These are phyloP conservation scores for Notarius lentiginosus DNA, from an alignment of 2,113 vertebrate species.

Conservation along the genomic window DNA sequence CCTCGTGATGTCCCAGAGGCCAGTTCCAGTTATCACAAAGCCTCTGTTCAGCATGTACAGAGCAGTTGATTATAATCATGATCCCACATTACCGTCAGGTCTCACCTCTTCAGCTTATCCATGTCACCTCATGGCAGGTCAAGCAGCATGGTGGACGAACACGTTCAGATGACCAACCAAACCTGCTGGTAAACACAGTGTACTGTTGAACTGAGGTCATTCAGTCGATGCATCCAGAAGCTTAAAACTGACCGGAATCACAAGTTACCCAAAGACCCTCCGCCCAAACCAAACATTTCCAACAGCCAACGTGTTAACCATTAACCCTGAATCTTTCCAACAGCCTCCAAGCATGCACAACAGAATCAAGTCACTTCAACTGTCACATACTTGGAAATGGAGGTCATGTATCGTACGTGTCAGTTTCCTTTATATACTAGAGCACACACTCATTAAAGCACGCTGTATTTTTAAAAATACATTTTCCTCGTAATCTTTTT, in stretches of 20 bases:
- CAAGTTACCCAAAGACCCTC: neutral
- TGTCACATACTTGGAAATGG: too few species aligned
- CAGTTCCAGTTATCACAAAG: neutral
- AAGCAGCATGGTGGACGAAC: neutral
- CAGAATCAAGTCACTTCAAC: too few species aligned
- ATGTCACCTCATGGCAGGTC: constrained; percentile 43
- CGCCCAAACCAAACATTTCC: neutral
- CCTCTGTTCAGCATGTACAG: neutral
- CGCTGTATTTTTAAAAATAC: too few species aligned
- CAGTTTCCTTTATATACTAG: too few species aligned
- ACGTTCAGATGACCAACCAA: neutral
- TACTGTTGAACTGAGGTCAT: neutral
- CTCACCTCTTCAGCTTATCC: constrained; percentile 51
- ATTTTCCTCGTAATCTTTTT: too few species aligned
- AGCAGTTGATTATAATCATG: neutral
- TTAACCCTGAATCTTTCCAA: neutral
- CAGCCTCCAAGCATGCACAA: neutral
- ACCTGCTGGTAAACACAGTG: neutral
- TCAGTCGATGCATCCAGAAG: neutral
- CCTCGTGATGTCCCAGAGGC: constrained; percentile 15
- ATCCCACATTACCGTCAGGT: neutral
- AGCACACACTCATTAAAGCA: too few species aligned
- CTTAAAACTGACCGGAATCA: neutral
- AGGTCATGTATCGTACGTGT: too few species aligned
- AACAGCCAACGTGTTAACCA: neutral